Percentiles rank a stretch among this genome's conserved stretches.
Evolutionary conservation across 2,797 vertebrate genomes (phyloP).

Genomic region (Geotria australis): DNA sequence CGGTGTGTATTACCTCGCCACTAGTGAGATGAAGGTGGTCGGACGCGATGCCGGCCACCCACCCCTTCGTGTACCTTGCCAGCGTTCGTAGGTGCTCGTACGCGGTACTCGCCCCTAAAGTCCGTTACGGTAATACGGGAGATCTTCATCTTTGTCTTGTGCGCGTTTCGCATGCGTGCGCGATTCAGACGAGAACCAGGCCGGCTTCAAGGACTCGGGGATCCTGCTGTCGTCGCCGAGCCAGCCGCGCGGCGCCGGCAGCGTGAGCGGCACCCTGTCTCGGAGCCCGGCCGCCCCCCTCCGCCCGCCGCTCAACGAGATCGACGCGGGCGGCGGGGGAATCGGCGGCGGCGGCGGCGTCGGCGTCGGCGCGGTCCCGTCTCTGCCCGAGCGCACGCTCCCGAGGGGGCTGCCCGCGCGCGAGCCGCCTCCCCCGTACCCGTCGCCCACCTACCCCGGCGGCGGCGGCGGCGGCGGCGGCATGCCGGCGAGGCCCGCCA

Average conservation of each 20-base stretch:
- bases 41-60: no score
- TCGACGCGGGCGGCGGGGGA: slow-evolving; percentile 18
- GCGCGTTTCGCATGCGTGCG: no score
- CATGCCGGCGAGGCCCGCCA: slow-evolving; percentile 81
- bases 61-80: no score
- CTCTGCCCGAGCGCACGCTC: no score
- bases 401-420: no score
- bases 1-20: no score
- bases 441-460: background rate
- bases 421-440: no score
- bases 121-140: no score
- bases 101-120: no score
- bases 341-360: slow-evolving; percentile 46
- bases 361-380: slow-evolving; percentile 26
- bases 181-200: background rate
- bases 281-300: slow-evolving; percentile 80
- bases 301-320: slow-evolving; percentile 74
- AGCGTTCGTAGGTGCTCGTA: no score
- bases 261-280: slow-evolving; percentile 19
- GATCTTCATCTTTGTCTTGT: no score
- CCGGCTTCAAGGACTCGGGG: background rate
- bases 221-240: background rate
- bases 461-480: background rate
- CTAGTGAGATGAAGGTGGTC: no score
- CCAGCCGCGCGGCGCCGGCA: background rate